Evolutionary conservation across 2,113 vertebrate genomes (phyloP).

Genomic region (Phylloscopus trochiloides): DNA sequence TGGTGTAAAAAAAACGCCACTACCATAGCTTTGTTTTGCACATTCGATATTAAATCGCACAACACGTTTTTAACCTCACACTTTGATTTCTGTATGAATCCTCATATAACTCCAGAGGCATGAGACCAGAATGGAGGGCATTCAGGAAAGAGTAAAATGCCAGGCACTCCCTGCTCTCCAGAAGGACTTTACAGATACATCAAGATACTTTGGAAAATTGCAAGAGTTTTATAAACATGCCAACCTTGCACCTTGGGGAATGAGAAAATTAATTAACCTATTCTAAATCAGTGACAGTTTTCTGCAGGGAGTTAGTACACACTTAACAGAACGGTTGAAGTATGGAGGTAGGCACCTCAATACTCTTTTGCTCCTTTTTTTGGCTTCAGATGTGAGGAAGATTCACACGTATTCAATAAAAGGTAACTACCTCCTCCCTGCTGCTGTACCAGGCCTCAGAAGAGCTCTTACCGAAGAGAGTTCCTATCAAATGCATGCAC

Average conservation of each 20-base stretch:
- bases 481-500: slow-evolving; percentile 74
- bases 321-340: accelerated
- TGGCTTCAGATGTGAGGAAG: neutral
- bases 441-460: neutral
- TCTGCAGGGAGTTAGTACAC: neutral
- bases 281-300: neutral
- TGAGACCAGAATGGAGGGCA: neutral
- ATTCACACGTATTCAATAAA: neutral
- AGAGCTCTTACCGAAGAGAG: slow-evolving; percentile 83
- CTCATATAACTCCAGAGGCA: neutral
- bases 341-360: too few species aligned
- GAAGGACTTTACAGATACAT: accelerated
- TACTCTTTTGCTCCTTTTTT: neutral
- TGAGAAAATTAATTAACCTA: neutral
- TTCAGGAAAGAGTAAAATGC: neutral
- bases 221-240: neutral
- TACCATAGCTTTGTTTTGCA: accelerated
- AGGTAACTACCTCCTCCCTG: neutral
- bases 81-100: neutral
- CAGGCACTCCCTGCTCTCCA: neutral
- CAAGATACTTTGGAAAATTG: neutral
- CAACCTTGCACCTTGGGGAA: neutral
- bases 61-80: neutral
- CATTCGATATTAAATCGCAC: neutral
- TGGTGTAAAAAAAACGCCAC: neutral